phyloP scores from a whole-genome alignment of 2,888 invertebrate genomes.

The Parnassius glacialis region DNA sequence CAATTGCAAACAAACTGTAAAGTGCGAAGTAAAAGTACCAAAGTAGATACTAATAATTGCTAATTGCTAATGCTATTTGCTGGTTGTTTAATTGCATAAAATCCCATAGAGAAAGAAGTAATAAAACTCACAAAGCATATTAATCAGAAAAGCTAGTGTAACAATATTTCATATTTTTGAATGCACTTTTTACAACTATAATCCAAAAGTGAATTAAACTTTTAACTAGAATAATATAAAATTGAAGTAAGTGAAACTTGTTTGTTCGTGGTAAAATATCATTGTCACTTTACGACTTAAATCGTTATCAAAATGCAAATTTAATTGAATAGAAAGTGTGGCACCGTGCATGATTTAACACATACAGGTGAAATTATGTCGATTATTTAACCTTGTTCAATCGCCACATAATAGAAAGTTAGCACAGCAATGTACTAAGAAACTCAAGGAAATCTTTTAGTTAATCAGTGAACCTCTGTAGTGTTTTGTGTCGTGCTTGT shows the following conservation, averaged over 20 bases:
- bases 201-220: too few species aligned
- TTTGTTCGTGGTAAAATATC: conserved; percentile 17
- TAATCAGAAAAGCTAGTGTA: too few species aligned
- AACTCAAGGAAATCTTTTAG: conserved; percentile 23
- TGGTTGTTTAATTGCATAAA: too few species aligned
- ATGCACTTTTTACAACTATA: too few species aligned
- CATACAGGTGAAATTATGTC: conserved; percentile 69
- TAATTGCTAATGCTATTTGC: too few species aligned
- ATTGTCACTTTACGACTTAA: conserved; percentile 5
- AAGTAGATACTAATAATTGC: too few species aligned
- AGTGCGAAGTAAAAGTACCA: too few species aligned
- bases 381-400: conserved; percentile 51
- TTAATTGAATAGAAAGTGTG: conserved; percentile 58
- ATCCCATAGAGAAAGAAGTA: too few species aligned
- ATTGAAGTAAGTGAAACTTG: conserved; percentile 28
- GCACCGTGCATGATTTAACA: conserved; percentile 56
- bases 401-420: conserved; percentile 40
- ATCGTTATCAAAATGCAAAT: conserved; percentile 31
- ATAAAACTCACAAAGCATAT: too few species aligned
- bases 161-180: too few species aligned
- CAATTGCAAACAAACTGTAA: too few species aligned
- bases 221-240: too few species aligned
- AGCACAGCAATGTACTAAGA: conserved; percentile 16
- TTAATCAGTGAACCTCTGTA: conserved; percentile 32
- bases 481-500: conserved; percentile 27